A percentile compares a stretch with the other conserved stretches of the same genome.
These are phyloP conservation scores for Scolopax mira DNA, from an alignment of 2,113 vertebrate species.

Conservation along the genomic window DNA sequence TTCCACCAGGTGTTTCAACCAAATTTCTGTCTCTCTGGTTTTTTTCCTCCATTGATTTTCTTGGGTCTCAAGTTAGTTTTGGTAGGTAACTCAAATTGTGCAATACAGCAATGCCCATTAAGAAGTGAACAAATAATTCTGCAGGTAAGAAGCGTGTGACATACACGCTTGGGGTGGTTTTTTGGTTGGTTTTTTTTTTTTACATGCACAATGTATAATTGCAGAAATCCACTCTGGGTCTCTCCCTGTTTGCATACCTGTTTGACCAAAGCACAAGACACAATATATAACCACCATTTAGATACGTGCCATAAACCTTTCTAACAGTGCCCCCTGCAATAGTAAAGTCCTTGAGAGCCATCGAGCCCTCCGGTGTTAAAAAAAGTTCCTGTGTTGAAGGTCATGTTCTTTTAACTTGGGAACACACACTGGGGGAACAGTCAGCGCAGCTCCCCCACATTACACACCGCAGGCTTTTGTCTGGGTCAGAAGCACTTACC, in stretches of 20 bases:
- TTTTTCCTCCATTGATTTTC: not conserved
- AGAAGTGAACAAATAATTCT: not conserved
- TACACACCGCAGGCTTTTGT: not conserved
- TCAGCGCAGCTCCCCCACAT: not conserved
- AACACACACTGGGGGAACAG: not conserved
- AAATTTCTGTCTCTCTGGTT: not conserved
- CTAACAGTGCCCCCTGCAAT: not conserved
- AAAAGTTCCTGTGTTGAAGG: not conserved
- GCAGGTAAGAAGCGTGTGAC: not conserved
- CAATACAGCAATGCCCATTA: not conserved
- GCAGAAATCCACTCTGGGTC: not conserved
- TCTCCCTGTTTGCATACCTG: not conserved
- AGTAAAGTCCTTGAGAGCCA: not conserved
- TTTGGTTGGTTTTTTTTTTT: not conserved
- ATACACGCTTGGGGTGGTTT: too few relatives aligned
- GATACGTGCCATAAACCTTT: not conserved
- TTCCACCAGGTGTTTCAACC: not conserved
- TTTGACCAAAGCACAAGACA: not conserved
- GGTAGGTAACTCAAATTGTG: not conserved
- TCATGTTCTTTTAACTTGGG: not conserved
- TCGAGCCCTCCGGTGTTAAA: not conserved
- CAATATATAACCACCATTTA: not conserved
- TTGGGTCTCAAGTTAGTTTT: not conserved
- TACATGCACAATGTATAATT: not conserved
- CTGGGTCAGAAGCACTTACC: not conserved